Evolutionary conservation across 2,888 invertebrate species (phyloP).

Genomic region (Dasysyrphus albostriatus): DNA sequence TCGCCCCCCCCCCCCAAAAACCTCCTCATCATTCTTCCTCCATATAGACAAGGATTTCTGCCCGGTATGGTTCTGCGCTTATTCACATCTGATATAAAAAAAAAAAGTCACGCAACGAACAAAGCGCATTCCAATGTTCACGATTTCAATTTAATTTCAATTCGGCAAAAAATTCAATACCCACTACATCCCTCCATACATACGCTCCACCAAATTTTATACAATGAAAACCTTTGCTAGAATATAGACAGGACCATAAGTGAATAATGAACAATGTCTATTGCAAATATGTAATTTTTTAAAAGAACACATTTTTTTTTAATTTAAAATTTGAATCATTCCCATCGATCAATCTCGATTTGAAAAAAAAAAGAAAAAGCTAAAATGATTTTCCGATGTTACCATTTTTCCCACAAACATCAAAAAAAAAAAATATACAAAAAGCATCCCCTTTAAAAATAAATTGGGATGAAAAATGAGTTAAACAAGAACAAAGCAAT

Average conservation of each 20-base stretch:
- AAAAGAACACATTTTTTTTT: constrained; percentile 16
- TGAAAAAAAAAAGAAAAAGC: constrained; percentile 3
- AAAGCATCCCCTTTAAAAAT: background rate
- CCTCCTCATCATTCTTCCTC: background rate
- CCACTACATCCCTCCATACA: background rate
- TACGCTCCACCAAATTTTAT: background rate
- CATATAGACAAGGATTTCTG: background rate
- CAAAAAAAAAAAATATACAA: background rate
- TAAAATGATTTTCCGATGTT: constrained; percentile 51
- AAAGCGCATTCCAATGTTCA: constrained; percentile 41
- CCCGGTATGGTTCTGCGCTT: constrained; percentile 3
- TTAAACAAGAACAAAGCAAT: constrained; percentile 22
- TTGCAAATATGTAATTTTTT: constrained; percentile 59
- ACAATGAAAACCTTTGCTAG: background rate
- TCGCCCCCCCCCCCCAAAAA: background rate
- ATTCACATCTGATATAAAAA: background rate
- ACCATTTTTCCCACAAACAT: background rate
- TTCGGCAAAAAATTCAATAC: constrained; percentile 19
- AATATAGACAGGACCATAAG: background rate
- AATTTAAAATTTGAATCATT: constrained; percentile 57
- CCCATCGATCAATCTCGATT: constrained; percentile 51
- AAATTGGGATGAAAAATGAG: constrained; percentile 14
- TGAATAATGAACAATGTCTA: constrained; percentile 44
- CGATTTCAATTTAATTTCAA: constrained; percentile 59
- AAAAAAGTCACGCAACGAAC: constrained; percentile 36